Percentiles rank a stretch among this genome's conserved stretches.
Evolutionary conservation across 1,140 invertebrate species (phyloP).

Genomic region (Sycophaga agraensis): DNA sequence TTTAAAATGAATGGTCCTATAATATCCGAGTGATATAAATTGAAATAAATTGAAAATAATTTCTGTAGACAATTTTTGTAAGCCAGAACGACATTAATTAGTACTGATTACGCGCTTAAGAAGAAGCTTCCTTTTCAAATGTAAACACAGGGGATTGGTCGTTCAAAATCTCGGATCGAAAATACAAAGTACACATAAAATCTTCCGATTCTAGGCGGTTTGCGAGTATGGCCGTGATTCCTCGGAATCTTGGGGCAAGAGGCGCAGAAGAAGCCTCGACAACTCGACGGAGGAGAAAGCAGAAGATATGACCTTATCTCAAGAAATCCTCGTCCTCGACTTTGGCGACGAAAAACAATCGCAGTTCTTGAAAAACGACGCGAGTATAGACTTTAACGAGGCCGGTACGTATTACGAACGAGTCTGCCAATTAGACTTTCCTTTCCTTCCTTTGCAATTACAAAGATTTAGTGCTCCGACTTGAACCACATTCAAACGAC

Average conservation of each 20-base stretch:
- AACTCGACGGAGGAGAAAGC: constrained; percentile 66
- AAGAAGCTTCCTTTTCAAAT: not conserved
- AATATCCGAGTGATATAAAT: too few relatives aligned
- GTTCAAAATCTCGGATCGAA: too few relatives aligned
- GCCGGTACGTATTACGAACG: constrained; percentile 42
- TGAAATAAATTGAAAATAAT: too few relatives aligned
- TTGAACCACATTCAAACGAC: too few relatives aligned
- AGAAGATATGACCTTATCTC: constrained; percentile 90
- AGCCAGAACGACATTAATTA: too few relatives aligned
- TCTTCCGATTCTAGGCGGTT: constrained; percentile 72
- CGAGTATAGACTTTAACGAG: constrained; percentile 72
- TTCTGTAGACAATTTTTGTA: too few relatives aligned
- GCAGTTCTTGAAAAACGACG: constrained; percentile 75
- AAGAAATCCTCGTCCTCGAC: constrained; percentile 89
- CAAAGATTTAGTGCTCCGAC: too few relatives aligned
- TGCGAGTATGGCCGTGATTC: constrained; percentile 87
- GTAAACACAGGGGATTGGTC: not conserved
- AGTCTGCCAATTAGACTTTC: too few relatives aligned
- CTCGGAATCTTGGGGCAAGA: constrained; percentile 86
- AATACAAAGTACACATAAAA: constrained; percentile 28
- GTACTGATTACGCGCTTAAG: too few relatives aligned
- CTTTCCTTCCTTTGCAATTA: too few relatives aligned
- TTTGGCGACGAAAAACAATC: constrained; percentile 86
- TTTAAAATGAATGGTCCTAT: too few relatives aligned
- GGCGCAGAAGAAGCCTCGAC: constrained; percentile 70